Evolutionary conservation across 2,113 vertebrate genomes (phyloP), one percentile per base, ranked within the genome.

Genomic region (Thoracochromis brauschi): DNA sequence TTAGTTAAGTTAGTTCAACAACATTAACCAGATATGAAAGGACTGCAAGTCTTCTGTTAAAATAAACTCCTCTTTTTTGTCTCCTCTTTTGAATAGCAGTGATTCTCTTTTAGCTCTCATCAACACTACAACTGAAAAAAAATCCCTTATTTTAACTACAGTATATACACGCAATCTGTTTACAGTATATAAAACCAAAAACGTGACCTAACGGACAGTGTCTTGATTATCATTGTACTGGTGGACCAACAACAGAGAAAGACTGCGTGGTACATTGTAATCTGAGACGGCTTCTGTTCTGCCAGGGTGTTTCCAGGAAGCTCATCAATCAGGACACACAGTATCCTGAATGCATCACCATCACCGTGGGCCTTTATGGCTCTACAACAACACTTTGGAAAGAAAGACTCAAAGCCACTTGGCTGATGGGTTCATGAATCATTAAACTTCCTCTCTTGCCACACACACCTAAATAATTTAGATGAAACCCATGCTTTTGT

Each of bases 341-440:
- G 73, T 80, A 79, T 57, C 53, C 82, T 31, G 82, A 79, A 47
- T 81, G 57, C 29, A 84, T 85, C 79, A 78, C n/a, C 5, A 49
- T 86, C 60, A 65, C 26, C 16, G n/a, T 35, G 26, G 35, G 85
- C 45, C 85, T 85, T 83, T n/a, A 85, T 42, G 83, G 81, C 60
- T 54, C 55, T 33, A 40, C 17, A 35, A 53, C 54, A 40, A 83
- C 83, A 42, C 33, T 33, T 54, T 60, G 80, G 29, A 90, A 82
- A 75, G 83, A 86, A 49, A 29, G 68, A 78, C 26, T 78, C 71
- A 85, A 83, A 84, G 35, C 10, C 42, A 88, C 88, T 89, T 86
- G 83, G 49, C 88, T 82, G 19, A 86, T 85, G 49, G 47, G n/a
- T 57, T 73, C 4, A 87, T 94, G 10, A 92, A 94, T 94, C 68